These are phyloP conservation scores for Parapsyche elsis DNA, from an alignment of 1,140 invertebrate genomes.

Conservation along the genomic window DNA sequence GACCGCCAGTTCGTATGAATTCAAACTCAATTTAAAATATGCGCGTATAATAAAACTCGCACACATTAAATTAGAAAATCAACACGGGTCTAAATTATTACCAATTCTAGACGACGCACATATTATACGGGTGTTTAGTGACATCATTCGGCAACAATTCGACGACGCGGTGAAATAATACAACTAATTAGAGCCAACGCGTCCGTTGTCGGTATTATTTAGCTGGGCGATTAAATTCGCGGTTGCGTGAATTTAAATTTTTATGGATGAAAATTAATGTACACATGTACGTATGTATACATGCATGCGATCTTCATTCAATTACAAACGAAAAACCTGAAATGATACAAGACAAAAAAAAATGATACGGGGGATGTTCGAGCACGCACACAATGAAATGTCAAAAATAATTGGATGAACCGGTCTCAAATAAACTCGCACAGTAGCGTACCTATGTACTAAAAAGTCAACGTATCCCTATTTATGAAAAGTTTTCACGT, in stretches of 20 bases:
- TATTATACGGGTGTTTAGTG: background rate
- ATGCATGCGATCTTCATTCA: too few relatives aligned
- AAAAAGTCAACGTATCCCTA: too few relatives aligned
- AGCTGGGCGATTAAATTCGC: slow-evolving; percentile 3
- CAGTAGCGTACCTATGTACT: too few relatives aligned
- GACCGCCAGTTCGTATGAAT: too few relatives aligned
- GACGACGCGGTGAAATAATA: background rate
- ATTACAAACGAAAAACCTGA: too few relatives aligned
- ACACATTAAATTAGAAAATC: background rate
- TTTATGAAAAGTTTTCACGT: too few relatives aligned
- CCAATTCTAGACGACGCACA: background rate
- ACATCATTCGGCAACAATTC: slow-evolving; percentile 9
- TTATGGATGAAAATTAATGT: background rate
- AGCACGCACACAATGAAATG: background rate
- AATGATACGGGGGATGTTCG: too few relatives aligned
- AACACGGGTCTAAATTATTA: background rate
- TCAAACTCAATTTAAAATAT: too few relatives aligned
- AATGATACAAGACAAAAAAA: too few relatives aligned
- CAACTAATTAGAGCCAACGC: background rate
- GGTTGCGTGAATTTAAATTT: background rate
- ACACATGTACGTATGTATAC: background rate
- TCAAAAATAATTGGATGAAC: background rate
- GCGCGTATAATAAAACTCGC: background rate
- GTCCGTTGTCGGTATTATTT: background rate
- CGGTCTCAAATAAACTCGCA: background rate